Evolutionary conservation across 1,140 invertebrate species (phyloP).

Genomic region (Babylonia areolata): DNA sequence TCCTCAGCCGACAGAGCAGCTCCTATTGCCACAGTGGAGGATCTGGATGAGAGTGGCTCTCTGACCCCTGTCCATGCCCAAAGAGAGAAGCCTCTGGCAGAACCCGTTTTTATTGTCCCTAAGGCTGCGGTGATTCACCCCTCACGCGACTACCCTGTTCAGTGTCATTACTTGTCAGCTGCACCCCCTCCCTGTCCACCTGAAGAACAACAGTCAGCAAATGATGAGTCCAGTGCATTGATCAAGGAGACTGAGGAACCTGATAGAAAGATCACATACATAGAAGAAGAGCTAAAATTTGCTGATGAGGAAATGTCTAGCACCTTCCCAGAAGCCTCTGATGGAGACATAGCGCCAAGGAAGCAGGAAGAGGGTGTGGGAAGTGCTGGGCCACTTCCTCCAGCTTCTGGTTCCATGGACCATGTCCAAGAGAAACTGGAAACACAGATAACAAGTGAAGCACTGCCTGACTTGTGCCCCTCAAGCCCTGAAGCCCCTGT

Average conservation of each 20-base stretch:
- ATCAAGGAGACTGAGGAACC: not conserved
- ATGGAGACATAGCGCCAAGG: conserved; percentile 21
- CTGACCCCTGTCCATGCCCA: too few species aligned
- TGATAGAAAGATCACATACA: not conserved
- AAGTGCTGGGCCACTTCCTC: not conserved
- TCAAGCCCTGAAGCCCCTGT: not conserved
- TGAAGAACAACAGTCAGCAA: not conserved
- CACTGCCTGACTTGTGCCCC: not conserved
- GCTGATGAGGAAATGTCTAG: conserved; percentile 16
- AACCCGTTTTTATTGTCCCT: conserved; percentile 18
- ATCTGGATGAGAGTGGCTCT: not conserved
- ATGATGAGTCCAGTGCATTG: not conserved
- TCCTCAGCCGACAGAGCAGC: not conserved
- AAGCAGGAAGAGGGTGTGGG: conserved; percentile 1
- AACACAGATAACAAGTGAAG: not conserved
- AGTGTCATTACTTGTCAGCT: not conserved
- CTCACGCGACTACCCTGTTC: not conserved
- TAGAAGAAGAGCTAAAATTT: not conserved
- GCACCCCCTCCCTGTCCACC: not conserved
- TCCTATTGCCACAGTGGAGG: conserved; percentile 16
- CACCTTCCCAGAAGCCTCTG: conserved; percentile 16
- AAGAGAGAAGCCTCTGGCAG: not conserved
- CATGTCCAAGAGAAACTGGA: not conserved
- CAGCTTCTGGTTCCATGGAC: not conserved
- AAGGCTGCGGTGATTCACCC: not conserved